Base-by-base conservation (phyloP, 2,797 vertebrate species). In the Chelon auratus region DNA sequence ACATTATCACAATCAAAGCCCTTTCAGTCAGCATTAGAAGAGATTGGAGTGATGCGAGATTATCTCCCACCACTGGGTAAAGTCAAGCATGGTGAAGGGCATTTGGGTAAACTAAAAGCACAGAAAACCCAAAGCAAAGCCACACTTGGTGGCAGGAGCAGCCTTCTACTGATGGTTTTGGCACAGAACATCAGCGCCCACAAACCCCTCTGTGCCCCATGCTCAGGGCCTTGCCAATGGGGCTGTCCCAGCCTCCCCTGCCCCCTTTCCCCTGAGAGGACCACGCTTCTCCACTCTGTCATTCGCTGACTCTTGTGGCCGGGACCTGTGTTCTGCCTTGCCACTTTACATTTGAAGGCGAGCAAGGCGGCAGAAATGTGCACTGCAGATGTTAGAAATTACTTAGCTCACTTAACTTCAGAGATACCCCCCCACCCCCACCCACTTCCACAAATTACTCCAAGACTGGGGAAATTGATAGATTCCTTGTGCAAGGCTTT, bases 321-420 rank as follows among this genome's bases (percentile, higher is more conserved):
- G 48, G 77, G 85, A 74, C 58, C 77, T 77, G 78, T 75, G 79
- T 84, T 88, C 90, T 87, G 86, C 89, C 83, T 87, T 85, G 89
- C 91, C 92, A 87, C 87, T 91, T 85, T 78, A 84, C 89, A 91
- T 90, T 92, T 80, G 78, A 83, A 87, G 78, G 66, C 69, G 87
- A 92, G 87, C 68, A 45, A 84, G 87, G 86, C 87, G 82, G 86
- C 83, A 90, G 89, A 93, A 94, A 93, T 93, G 88, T 90, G 91
- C 88, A 89, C 81, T 89, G 77, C 94, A 94, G 90, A 94, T 94
- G 93, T 90, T 87, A 93, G 80, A 94, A 92, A 94, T 95, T 93
- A 94, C 87, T 86, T 88, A 77, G 88, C 82, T 91, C 86, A 87
- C 90, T 94, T 90, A 87, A 93, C 92, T 90, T 91, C 89, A 89